phyloP scores from a whole-genome alignment of 2,888 invertebrate genomes.

The Laothoe populi region DNA sequence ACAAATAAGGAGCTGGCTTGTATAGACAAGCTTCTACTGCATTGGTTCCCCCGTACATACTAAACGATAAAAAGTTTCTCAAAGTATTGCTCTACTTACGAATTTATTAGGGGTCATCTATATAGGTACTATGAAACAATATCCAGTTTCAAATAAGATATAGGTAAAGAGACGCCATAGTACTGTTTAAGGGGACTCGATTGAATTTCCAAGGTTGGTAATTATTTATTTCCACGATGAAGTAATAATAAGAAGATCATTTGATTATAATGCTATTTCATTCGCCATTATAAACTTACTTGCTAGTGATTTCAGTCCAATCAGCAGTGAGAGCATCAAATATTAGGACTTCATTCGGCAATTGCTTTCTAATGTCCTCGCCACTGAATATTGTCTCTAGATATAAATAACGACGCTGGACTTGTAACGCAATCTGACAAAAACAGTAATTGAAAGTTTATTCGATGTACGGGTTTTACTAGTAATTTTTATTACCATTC shows the following conservation, averaged over 20 bases:
- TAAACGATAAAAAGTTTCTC: slow-evolving; percentile 37
- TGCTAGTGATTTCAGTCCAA: slow-evolving; percentile 88
- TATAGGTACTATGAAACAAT: too few relatives aligned
- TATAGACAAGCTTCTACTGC: slow-evolving; percentile 87
- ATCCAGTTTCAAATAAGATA: too few relatives aligned
- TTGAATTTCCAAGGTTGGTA: too few relatives aligned
- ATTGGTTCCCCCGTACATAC: slow-evolving; percentile 81
- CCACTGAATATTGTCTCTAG: slow-evolving; percentile 95
- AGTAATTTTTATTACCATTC: not conserved
- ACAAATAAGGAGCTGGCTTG: slow-evolving; percentile 85
- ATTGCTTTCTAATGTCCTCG: slow-evolving; percentile 93
- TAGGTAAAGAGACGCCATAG: too few relatives aligned
- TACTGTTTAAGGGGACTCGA: too few relatives aligned
- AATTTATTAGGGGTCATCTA: not conserved
- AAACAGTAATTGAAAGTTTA: not conserved
- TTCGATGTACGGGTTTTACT: not conserved
- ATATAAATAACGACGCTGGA: slow-evolving; percentile 94
- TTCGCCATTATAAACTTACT: too few relatives aligned
- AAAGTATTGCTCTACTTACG: not conserved
- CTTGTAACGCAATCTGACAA: slow-evolving; percentile 86
- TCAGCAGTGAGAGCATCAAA: slow-evolving; percentile 90
- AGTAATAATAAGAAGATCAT: too few relatives aligned
- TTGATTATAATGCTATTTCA: too few relatives aligned
- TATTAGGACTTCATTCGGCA: slow-evolving; percentile 90
- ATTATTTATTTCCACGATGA: too few relatives aligned